Percentiles rank a stretch among this genome's conserved stretches.
Evolutionary conservation across 2,888 invertebrate species (phyloP).

Genomic region (Plagodis pulveraria): DNA sequence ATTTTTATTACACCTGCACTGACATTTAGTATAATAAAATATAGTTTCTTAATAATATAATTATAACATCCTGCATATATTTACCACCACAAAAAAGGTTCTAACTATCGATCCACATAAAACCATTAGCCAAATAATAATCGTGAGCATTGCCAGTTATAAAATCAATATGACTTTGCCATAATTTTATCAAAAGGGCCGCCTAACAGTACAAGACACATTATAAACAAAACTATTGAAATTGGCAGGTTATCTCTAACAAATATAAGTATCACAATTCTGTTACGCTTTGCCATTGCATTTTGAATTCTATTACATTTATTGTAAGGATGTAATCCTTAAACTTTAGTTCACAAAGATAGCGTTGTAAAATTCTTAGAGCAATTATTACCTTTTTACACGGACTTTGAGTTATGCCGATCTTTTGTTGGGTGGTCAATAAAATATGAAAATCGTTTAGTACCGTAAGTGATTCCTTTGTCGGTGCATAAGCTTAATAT

Average conservation of each 20-base stretch:
- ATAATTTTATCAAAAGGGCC: slow-evolving; percentile 34
- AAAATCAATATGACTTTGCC: slow-evolving; percentile 16
- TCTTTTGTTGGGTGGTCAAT: slow-evolving; percentile 52
- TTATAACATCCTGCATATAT: background rate
- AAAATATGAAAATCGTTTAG: slow-evolving; percentile 56
- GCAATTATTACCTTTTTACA: slow-evolving; percentile 67
- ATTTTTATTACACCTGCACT: too few relatives aligned
- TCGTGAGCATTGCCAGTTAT: slow-evolving; percentile 17
- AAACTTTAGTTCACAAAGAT: slow-evolving; percentile 4
- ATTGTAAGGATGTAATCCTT: background rate
- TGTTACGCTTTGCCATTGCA: slow-evolving; percentile 18
- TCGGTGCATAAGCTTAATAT: slow-evolving; percentile 42
- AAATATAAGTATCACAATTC: slow-evolving; percentile 28
- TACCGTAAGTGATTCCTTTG: slow-evolving; percentile 40
- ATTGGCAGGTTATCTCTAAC: slow-evolving; percentile 46
- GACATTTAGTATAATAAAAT: too few relatives aligned
- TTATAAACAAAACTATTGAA: slow-evolving; percentile 39
- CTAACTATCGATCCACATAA: slow-evolving; percentile 11
- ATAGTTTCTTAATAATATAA: background rate
- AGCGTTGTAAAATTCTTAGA: slow-evolving; percentile 37
- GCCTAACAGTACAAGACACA: slow-evolving; percentile 42
- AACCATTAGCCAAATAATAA: slow-evolving; percentile 32
- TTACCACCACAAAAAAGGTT: background rate
- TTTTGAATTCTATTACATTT: slow-evolving; percentile 22
- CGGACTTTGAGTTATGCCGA: slow-evolving; percentile 61